phyloP scores from a whole-genome alignment of 2,113 vertebrate species.

The Pogona vitticeps region DNA sequence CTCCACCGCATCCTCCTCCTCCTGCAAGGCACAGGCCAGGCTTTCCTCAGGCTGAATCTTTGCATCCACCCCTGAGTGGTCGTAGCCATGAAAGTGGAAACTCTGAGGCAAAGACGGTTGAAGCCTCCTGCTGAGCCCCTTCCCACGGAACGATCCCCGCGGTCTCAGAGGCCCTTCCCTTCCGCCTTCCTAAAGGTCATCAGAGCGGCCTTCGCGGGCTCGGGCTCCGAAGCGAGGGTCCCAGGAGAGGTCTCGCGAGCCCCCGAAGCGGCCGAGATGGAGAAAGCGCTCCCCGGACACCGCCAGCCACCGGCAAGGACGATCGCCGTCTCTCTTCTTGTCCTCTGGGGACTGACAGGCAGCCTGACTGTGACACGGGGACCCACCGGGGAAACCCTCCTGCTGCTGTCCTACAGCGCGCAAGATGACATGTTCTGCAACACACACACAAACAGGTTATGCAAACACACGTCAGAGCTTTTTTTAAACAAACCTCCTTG shows the following conservation, averaged over 20 bases:
- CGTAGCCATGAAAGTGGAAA: not conserved
- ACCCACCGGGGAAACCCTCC: too few relatives aligned
- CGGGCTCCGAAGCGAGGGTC: not conserved
- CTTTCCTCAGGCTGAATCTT: not conserved
- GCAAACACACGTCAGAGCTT: not conserved
- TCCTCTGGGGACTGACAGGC: not conserved
- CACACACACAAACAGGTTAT: not conserved
- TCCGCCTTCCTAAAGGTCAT: not conserved
- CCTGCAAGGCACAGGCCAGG: too few relatives aligned
- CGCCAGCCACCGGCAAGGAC: not conserved
- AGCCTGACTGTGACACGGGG: not conserved
- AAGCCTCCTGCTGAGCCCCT: not conserved
- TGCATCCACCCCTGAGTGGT: too few relatives aligned
- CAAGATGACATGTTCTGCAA: not conserved
- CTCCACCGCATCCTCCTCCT: too few relatives aligned
- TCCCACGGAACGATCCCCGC: not conserved
- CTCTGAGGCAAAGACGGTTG: not conserved
- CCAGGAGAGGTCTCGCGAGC: not conserved
- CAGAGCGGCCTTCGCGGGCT: not conserved
- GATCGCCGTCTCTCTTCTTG: not conserved
- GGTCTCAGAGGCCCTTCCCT: not conserved
- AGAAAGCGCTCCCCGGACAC: not conserved
- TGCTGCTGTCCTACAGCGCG: not conserved
- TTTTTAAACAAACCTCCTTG: too few relatives aligned
- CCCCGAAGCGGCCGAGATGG: not conserved